A percentile compares a stretch with the other conserved stretches of the same genome.
phyloP scores from a whole-genome alignment of 23 tunicate genomes.

The Corella eumyota region DNA sequence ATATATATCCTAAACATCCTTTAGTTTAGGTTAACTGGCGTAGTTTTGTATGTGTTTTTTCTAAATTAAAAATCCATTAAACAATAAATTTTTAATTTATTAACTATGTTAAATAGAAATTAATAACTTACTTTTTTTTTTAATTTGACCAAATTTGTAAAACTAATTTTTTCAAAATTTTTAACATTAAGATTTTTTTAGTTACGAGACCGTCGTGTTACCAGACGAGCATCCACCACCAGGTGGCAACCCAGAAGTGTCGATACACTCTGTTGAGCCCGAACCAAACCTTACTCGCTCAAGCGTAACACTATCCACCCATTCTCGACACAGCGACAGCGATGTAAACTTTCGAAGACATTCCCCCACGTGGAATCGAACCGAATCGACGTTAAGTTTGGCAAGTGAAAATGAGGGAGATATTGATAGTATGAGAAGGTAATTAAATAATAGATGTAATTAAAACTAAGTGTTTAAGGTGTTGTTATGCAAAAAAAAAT shows the following conservation, averaged over 20 bases:
- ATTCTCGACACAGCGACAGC: conserved; percentile 28
- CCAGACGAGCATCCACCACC: conserved; percentile 10
- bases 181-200: background rate
- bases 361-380: conserved; percentile 43
- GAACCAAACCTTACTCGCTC: conserved; percentile 10
- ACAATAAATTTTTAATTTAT: too few relatives aligned
- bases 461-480: too few relatives aligned
- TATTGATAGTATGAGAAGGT: conserved; percentile 79
- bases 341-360: conserved; percentile 6
- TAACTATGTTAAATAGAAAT: too few relatives aligned
- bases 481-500: too few relatives aligned
- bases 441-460: too few relatives aligned
- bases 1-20: too few relatives aligned
- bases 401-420: conserved; percentile 64
- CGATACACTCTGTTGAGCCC: conserved; percentile 10
- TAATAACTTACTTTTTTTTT: too few relatives aligned
- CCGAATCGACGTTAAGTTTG: conserved; percentile 44
- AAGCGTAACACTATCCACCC: background rate
- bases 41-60: too few relatives aligned
- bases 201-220: conserved; percentile 35
- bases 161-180: background rate
- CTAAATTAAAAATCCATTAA: too few relatives aligned
- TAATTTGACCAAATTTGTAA: too few relatives aligned
- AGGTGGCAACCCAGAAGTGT: conserved; percentile 35
- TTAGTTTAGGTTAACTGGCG: too few relatives aligned